A percentile compares a stretch with the other conserved stretches of the same genome.
Conservation (phyloP, 2,797 vertebrate genomes). For the Limnodromus scolopaceus region DNA sequence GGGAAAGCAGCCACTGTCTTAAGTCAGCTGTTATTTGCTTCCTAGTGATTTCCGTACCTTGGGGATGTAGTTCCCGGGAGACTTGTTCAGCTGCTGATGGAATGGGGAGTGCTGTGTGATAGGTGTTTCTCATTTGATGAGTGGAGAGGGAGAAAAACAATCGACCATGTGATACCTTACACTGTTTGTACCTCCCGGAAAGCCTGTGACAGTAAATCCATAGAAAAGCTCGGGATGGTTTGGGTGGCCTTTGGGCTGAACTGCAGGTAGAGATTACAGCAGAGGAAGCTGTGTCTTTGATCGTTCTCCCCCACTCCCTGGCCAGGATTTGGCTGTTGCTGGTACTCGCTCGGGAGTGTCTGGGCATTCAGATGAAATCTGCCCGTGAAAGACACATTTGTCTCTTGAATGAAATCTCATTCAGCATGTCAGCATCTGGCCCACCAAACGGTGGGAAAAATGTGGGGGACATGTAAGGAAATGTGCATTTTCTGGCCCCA, state of each 20-base stretch:
- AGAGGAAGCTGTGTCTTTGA: neutral
- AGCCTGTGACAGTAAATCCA: neutral
- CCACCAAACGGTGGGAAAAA: neutral
- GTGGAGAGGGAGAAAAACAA: rapidly evolving
- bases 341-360: neutral
- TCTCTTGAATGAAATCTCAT: neutral
- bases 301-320: neutral
- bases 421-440: neutral
- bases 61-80: neutral
- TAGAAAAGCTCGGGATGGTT: rapidly evolving
- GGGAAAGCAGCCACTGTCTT: neutral
- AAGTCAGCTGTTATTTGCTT: neutral
- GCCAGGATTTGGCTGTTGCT: neutral
- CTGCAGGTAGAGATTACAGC: neutral
- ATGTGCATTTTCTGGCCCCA: neutral
- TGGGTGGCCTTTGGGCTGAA: neutral
- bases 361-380: neutral
- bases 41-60: neutral
- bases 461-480: neutral
- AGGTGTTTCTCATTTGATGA: neutral
- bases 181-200: neutral
- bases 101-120: neutral
- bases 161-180: neutral
- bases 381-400: neutral
- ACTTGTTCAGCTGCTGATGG: neutral